Base-by-base conservation (phyloP, 2,888 invertebrate genomes). In the Trachelus stipa region DNA sequence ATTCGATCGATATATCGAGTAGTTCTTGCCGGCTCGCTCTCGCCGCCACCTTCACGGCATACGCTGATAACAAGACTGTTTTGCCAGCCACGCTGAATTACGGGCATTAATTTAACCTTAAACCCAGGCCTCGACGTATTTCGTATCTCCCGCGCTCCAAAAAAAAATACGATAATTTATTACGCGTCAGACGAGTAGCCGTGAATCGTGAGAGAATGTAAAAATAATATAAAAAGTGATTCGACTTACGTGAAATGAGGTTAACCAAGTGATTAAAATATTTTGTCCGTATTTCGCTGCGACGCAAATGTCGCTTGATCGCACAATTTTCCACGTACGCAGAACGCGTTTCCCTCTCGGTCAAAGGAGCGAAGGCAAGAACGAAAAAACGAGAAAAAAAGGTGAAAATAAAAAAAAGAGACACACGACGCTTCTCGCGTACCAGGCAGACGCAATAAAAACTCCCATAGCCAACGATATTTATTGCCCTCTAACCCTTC, bases 1-100 rank as follows among this genome's bases (percentile, higher is more conserved):
- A 79, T 77, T 80, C 81, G 86, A 88, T 90, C 90, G 86, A 90
- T 90, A 89, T 87, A 89, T 90, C 86, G 89, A 89, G 84, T 87
- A 83, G 81, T 85, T 87, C 84, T 85, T 84, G 83, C 86, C 79
- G 76, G 82, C 80, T 12, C 68, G 80, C 83, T 81, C 23, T 81
- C 23, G 56, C 84, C 83, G 83, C 87, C 86, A 85, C 85, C 88
- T 88, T 85, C 82, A 78, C 83, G 86, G 84, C 87, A 89, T 89
- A 88, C 87, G 88, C 86, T 89, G 88, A 89, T 89, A 88, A 88
- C 85, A 81, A 83, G 81, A 83, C 84, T 86, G 87, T 88, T 88
- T 88, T 88, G 85, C 87, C 85, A 84, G 84, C 81, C 83, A 79
- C 79, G 78, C 78, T 81, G 83, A 84, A 82, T 86, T 84, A 83